A percentile compares a stretch with the other conserved stretches of the same genome.
Evolutionary conservation across 2,113 vertebrate genomes (phyloP).

Genomic region (Martes martes): DNA sequence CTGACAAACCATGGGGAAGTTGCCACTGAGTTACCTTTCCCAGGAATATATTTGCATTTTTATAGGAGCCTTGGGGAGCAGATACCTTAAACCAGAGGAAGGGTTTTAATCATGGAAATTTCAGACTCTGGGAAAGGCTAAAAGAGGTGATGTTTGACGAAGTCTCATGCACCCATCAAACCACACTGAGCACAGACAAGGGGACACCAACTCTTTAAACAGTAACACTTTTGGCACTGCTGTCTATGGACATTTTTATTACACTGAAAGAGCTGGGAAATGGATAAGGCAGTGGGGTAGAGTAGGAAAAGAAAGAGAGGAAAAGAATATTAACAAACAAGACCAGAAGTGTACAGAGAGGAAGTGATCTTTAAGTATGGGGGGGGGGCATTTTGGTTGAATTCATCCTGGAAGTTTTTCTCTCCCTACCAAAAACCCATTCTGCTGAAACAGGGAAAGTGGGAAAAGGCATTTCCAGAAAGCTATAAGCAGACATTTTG

Average conservation of each 20-base stretch:
- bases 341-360: neutral
- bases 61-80: neutral
- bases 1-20: neutral
- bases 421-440: neutral
- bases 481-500: neutral
- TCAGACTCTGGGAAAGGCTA: neutral
- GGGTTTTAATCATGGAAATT: neutral
- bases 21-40: neutral
- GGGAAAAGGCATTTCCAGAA: neutral
- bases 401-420: neutral
- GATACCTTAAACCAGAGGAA: neutral
- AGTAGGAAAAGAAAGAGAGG: neutral
- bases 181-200: neutral
- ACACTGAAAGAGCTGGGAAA: neutral
- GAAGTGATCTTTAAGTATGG: neutral
- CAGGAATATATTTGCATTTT: neutral
- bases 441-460: neutral
- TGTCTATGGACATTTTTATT: neutral
- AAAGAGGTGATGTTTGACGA: neutral
- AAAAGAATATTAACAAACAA: neutral
- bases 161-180: neutral
- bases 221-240: neutral
- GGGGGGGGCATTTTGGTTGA: neutral
- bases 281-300: too few species aligned
- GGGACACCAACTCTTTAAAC: neutral